Conservation (phyloP, 2,888 invertebrate genomes). For the Keiferia lycopersicella region DNA sequence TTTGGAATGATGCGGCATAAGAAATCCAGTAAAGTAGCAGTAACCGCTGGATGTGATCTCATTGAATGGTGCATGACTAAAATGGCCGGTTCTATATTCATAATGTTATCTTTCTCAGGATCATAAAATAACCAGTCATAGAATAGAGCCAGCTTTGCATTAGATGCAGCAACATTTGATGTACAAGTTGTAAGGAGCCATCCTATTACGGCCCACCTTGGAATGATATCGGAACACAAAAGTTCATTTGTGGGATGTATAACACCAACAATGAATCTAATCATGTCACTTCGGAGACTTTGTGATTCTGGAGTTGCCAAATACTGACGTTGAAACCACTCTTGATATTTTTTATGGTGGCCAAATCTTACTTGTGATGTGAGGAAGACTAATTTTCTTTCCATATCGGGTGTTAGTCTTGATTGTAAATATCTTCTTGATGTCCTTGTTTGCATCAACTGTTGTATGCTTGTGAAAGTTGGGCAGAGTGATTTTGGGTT, state of each 20-base stretch:
- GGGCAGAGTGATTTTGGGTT: slow-evolving; percentile 89
- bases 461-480: slow-evolving; percentile 89
- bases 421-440: slow-evolving; percentile 92
- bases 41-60: slow-evolving; percentile 94
- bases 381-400: slow-evolving; percentile 92
- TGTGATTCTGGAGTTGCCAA: slow-evolving; percentile 95
- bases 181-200: slow-evolving; percentile 96
- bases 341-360: slow-evolving; percentile 95
- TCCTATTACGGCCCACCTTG: slow-evolving; percentile 96
- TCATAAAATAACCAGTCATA: slow-evolving; percentile 97
- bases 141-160: slow-evolving; percentile 94
- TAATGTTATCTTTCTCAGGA: slow-evolving; percentile 94
- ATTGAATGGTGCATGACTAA: slow-evolving; percentile 97
- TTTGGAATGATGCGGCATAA: slow-evolving; percentile 94
- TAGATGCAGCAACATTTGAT: slow-evolving; percentile 92
- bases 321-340: slow-evolving; percentile 97
- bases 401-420: slow-evolving; percentile 95
- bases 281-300: slow-evolving; percentile 94
- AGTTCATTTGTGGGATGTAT: slow-evolving; percentile 97
- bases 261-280: slow-evolving; percentile 95
- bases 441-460: slow-evolving; percentile 91
- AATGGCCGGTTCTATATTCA: slow-evolving; percentile 97
- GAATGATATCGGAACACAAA: slow-evolving; percentile 96
- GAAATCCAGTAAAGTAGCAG: slow-evolving; percentile 94
- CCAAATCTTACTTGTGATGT: slow-evolving; percentile 93